A percentile compares a stretch with the other conserved stretches of the same genome.
Conservation (phyloP, 2,888 invertebrate species). For the Tridacna gigas region DNA sequence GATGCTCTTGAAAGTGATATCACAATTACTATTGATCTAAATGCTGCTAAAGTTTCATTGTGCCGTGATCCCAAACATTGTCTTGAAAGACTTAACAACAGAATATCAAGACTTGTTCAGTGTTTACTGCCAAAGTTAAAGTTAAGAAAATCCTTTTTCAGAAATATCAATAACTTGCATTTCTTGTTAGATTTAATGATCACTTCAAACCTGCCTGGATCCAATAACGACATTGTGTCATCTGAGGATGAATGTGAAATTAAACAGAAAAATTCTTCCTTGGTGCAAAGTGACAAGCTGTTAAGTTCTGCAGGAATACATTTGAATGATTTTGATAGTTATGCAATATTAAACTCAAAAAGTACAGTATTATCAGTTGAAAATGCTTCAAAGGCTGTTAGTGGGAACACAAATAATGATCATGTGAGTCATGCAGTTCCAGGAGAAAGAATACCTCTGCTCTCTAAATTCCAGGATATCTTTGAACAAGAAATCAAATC, state of each 20-base stretch:
- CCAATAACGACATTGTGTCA: not conserved
- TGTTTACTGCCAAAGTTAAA: constrained; percentile 55
- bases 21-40: constrained; percentile 61
- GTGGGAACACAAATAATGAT: not conserved
- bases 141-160: constrained; percentile 52
- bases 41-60: constrained; percentile 55
- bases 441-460: constrained; percentile 30
- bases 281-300: not conserved
- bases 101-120: constrained; percentile 48
- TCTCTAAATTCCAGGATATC: constrained; percentile 41
- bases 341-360: not conserved
- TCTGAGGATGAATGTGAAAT: not conserved
- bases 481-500: constrained; percentile 59
- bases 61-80: constrained; percentile 64
- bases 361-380: not conserved
- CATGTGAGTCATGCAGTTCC: not conserved
- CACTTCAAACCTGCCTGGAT: constrained; percentile 32
- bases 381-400: not conserved
- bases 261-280: not conserved
- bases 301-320: not conserved
- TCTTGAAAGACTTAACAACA: constrained; percentile 50
- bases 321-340: not conserved
- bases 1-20: constrained; percentile 25
- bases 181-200: constrained; percentile 61
- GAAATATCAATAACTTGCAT: constrained; percentile 59